These are phyloP conservation scores for Syngnathoides biaculeatus DNA, from an alignment of 2,113 vertebrate genomes.

Conservation along the genomic window DNA sequence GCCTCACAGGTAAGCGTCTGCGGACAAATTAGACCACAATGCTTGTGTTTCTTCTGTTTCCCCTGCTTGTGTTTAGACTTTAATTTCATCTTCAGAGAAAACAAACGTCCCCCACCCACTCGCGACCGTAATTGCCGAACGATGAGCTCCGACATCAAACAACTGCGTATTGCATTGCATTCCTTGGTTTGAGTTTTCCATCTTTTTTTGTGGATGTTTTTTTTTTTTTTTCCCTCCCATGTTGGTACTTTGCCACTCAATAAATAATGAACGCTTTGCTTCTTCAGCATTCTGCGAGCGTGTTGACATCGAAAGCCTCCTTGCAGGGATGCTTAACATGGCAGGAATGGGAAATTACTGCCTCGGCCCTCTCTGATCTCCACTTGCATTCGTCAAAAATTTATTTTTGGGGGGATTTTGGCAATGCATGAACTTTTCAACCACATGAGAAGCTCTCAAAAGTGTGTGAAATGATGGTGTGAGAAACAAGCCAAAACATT, in stretches of 20 bases:
- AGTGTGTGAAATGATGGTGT: not conserved
- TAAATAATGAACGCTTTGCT: slow-evolving; percentile 60
- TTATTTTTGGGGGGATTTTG: not conserved
- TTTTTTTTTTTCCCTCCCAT: slow-evolving; percentile 13
- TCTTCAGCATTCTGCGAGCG: slow-evolving; percentile 52
- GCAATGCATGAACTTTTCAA: not conserved
- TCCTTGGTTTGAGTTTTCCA: not conserved
- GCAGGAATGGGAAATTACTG: slow-evolving; percentile 43
- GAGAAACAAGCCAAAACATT: not conserved
- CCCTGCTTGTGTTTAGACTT: slow-evolving; percentile 5
- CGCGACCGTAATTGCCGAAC: slow-evolving; percentile 13
- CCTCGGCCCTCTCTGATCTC: slow-evolving; percentile 43
- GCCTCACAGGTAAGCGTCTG: slow-evolving; percentile 58
- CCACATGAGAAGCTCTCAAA: not conserved
- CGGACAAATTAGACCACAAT: not conserved
- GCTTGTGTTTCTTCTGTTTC: slow-evolving; percentile 14
- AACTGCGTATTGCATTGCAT: slow-evolving; percentile 27
- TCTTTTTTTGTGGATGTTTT: not conserved
- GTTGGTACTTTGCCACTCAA: slow-evolving; percentile 37
- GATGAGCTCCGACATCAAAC: slow-evolving; percentile 12
- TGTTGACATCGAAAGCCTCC: slow-evolving; percentile 56
- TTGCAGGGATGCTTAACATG: slow-evolving; percentile 57
- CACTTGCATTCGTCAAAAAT: not conserved
- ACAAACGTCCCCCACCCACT: not conserved
- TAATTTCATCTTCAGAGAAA: slow-evolving; percentile 17